A percentile compares a stretch with the other conserved stretches of the same genome.
Evolutionary conservation across 2,113 vertebrate genomes (phyloP).

Genomic region (Anhinga rufa): DNA sequence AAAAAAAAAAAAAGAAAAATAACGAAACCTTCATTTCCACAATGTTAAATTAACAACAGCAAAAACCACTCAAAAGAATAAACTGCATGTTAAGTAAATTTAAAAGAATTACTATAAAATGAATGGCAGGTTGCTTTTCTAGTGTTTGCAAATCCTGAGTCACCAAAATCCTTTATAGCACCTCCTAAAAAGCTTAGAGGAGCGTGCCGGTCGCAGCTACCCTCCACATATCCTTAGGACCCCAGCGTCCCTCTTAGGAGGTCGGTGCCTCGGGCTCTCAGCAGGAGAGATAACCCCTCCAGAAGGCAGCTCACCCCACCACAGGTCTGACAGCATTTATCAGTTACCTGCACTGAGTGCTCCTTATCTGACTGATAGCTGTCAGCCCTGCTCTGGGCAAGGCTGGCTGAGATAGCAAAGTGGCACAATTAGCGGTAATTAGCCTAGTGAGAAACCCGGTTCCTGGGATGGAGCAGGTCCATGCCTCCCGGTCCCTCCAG

Average conservation of each 20-base stretch:
- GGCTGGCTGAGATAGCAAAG: not conserved
- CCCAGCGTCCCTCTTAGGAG: rapidly evolving
- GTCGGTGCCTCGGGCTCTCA: rapidly evolving
- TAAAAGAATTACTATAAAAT: not conserved
- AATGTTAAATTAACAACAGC: constrained; percentile 10
- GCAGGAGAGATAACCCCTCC: not conserved
- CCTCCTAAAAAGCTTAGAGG: not conserved
- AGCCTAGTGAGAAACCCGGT: not conserved
- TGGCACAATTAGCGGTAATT: constrained; percentile 39
- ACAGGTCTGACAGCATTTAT: not conserved
- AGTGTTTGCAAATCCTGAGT: not conserved
- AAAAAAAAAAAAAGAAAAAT: not conserved
- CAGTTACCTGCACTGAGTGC: constrained; percentile 23
- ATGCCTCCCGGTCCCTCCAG: not conserved
- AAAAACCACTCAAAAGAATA: constrained; percentile 17
- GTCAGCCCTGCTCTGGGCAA: not conserved
- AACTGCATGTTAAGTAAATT: constrained; percentile 28
- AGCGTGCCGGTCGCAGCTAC: not conserved
- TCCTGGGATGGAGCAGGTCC: not conserved
- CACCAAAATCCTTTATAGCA: not conserved
- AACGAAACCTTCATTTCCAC: not conserved
- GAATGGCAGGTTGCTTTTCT: not conserved
- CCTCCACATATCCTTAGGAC: not conserved
- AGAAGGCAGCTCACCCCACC: not conserved
- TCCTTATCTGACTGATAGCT: constrained; percentile 49